Percentiles rank a stretch among this genome's conserved stretches.
phyloP scores from a whole-genome alignment of 2,888 invertebrate genomes.

The Netelia inedita region DNA sequence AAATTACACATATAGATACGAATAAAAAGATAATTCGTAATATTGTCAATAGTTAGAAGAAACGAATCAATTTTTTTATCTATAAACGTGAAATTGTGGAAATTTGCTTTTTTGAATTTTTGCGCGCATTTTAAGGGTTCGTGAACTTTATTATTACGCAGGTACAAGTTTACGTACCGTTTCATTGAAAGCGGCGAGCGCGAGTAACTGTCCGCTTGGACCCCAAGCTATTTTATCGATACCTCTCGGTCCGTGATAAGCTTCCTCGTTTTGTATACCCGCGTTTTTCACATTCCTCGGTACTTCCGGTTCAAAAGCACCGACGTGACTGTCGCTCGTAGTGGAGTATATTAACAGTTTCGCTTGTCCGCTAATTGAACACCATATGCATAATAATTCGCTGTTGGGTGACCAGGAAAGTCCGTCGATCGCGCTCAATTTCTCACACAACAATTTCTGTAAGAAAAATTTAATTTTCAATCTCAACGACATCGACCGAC shows the following conservation, averaged over 20 bases:
- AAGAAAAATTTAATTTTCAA: slow-evolving; percentile 59
- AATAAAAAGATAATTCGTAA: no score
- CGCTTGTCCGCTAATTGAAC: slow-evolving; percentile 77
- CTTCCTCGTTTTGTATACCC: slow-evolving; percentile 34
- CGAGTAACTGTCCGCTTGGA: slow-evolving; percentile 81
- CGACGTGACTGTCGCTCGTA: slow-evolving; percentile 78
- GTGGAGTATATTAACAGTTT: slow-evolving; percentile 81
- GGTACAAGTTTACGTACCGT: slow-evolving; percentile 66
- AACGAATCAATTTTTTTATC: not conserved
- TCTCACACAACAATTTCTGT: slow-evolving; percentile 82
- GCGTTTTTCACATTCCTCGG: slow-evolving; percentile 23
- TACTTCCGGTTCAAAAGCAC: slow-evolving; percentile 76
- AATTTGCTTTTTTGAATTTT: not conserved
- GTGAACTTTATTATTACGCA: no score
- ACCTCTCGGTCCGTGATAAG: slow-evolving; percentile 75
- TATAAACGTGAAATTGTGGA: not conserved
- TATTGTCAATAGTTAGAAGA: no score
- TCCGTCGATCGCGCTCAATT: slow-evolving; percentile 79
- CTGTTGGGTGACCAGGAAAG: slow-evolving; percentile 82
- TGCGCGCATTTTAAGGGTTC: no score
- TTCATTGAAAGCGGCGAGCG: slow-evolving; percentile 82
- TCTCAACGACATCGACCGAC: no score
- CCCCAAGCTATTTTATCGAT: slow-evolving; percentile 81
- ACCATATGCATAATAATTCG: slow-evolving; percentile 82
- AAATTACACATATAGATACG: no score